These are phyloP conservation scores for Dendrolimus houi DNA, from an alignment of 2,888 invertebrate genomes.

Conservation along the genomic window DNA sequence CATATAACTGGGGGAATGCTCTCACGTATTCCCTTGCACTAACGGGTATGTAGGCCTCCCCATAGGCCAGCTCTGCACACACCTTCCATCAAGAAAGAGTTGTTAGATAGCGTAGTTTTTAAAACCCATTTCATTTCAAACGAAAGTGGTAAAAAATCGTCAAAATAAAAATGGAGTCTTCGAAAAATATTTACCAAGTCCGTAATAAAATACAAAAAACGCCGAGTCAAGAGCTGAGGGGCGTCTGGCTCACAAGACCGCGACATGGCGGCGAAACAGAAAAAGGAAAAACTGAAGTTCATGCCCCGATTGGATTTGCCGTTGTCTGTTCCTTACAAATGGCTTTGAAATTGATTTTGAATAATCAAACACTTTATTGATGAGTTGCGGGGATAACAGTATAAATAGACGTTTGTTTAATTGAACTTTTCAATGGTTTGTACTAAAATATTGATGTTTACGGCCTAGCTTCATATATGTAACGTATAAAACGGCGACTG, in stretches of 20 bases:
- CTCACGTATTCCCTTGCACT: no score
- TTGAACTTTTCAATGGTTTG: no score
- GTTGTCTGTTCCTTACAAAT: constrained; percentile 73
- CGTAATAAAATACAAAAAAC: constrained; percentile 67
- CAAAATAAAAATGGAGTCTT: constrained; percentile 47
- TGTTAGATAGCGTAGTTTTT: no score
- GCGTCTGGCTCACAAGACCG: constrained; percentile 69
- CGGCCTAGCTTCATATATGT: no score
- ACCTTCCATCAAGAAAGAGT: no score
- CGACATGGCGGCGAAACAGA: constrained; percentile 63
- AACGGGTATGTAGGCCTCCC: no score
- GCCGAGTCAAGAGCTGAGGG: constrained; percentile 70
- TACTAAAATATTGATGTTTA: no score
- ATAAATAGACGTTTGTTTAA: background rate
- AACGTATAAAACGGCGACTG: no score
- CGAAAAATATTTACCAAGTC: constrained; percentile 70
- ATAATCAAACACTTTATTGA: constrained; percentile 49
- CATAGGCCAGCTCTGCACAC: no score
- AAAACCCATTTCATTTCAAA: background rate
- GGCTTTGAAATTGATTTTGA: constrained; percentile 71
- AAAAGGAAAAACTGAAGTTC: constrained; percentile 60
- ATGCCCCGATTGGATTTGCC: constrained; percentile 67
- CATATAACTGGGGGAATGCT: no score
- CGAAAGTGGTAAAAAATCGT: constrained; percentile 38
- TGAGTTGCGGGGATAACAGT: background rate